Base-by-base conservation (phyloP, 2,113 vertebrate species). In the Nannobrachium achirus region DNA sequence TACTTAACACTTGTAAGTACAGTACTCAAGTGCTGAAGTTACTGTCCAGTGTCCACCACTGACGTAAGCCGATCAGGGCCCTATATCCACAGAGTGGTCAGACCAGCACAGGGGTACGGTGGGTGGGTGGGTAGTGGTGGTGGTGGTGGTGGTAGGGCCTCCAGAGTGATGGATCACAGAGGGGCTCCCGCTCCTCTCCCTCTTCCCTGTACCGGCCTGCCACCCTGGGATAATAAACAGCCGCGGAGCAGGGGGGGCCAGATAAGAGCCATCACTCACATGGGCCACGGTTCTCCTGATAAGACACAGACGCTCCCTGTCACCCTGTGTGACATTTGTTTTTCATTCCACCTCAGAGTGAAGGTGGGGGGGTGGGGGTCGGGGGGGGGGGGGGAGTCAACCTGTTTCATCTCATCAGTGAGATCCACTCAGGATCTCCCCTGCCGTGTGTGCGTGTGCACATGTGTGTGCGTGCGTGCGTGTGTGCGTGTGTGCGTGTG, bases 191-290 rank as follows among this genome's bases (percentile, higher is more conserved):
- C 80, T 84, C 79, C 80, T 78, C 89, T 76, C 77, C 25, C 81
- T 89, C 81, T 89, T 81, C 89, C 82, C 82, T 85, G 82, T 86
- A 86, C 85, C 82, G 78, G 84, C 87, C 85, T 89, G 86, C 84
- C 90, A 90, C 88, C 91, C 80, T 86, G 80, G 89, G 90, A 92
- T 92, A 92, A 91, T 89, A 89, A 92, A 91, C 87, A 86, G 86
- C 85, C 77, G 40, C 62, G 71, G 88, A 89, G 90, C 88, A 90
- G 78, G 75, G 79, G 75, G 79, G 90, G 86, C 71, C 87, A 88
- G 89, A 91, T 90, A 90, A 92, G 87, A 89, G 83, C 87, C 88
- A 90, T 89, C 90, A 90, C 86, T 91, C 87, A 93, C 87, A 69
- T 87, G 88, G 84, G 10, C 48, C 84, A 82, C 3, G 63, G 80